phyloP scores from a whole-genome alignment of 2,888 invertebrate species.

The Spisula subtruncata region DNA sequence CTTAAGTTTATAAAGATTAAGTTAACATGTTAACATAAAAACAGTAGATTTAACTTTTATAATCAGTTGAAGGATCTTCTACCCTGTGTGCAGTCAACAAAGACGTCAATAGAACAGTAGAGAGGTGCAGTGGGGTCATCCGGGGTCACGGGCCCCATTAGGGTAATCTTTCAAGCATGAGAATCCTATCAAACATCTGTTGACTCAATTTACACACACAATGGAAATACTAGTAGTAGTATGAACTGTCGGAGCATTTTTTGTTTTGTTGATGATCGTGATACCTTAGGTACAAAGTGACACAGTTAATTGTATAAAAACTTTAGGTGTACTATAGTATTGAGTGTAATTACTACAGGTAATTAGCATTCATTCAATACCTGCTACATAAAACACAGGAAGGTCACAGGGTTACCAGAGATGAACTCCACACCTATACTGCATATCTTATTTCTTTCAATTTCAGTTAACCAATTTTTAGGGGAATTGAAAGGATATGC shows the following conservation, averaged over 20 bases:
- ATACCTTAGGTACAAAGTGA: conserved; percentile 10
- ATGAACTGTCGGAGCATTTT: not conserved
- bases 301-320: conserved; percentile 15
- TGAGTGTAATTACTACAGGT: conserved; percentile 1
- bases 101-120: not conserved
- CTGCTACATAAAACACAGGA: conserved; percentile 8
- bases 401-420: not conserved
- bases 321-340: not conserved
- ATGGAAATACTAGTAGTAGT: not conserved
- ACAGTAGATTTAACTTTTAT: not conserved
- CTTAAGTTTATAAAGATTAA: conserved; percentile 6
- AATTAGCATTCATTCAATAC: not conserved
- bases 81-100: not conserved
- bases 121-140: not conserved
- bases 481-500: not conserved
- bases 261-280: not conserved
- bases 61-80: not conserved
- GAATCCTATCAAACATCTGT: not conserved
- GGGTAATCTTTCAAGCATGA: conserved; percentile 4
- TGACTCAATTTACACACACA: conserved; percentile 10
- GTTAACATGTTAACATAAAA: not conserved
- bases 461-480: not conserved
- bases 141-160: conserved; percentile 1
- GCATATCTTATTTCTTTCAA: too few species aligned
- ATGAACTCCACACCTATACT: not conserved